A percentile compares a stretch with the other conserved stretches of the same genome.
phyloP scores from a whole-genome alignment of 2,888 invertebrate species.

The Galerucella nymphaeae region DNA sequence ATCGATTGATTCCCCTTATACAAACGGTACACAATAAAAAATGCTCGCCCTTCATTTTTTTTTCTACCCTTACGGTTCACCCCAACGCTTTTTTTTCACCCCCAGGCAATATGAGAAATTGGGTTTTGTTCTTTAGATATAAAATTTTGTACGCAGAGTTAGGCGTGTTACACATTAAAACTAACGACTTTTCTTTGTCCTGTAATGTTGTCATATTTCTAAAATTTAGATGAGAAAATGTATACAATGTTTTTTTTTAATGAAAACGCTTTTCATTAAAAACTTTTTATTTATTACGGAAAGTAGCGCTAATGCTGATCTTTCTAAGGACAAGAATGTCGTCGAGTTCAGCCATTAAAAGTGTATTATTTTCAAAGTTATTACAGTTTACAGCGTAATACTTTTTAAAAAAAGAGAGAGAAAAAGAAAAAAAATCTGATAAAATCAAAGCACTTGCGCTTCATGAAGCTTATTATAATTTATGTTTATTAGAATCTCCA shows the following conservation, averaged over 20 bases:
- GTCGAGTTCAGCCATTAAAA: slow-evolving; percentile 31
- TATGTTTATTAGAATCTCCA: not conserved
- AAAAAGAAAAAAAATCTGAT: slow-evolving; percentile 6
- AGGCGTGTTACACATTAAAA: slow-evolving; percentile 53
- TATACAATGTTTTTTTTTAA: slow-evolving; percentile 43
- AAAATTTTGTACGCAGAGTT: slow-evolving; percentile 52
- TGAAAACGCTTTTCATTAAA: slow-evolving; percentile 47
- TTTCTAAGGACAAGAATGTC: slow-evolving; percentile 27
- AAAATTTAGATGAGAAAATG: slow-evolving; percentile 47
- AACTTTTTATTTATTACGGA: slow-evolving; percentile 46
- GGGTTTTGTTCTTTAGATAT: slow-evolving; percentile 54
- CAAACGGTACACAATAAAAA: slow-evolving; percentile 60
- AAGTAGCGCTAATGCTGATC: slow-evolving; percentile 38
- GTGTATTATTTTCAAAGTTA: slow-evolving; percentile 33
- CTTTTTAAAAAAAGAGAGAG: not conserved
- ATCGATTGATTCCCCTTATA: slow-evolving; percentile 61
- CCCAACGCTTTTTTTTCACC: slow-evolving; percentile 51
- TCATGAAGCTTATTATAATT: not conserved
- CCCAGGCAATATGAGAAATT: slow-evolving; percentile 53
- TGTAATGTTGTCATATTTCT: slow-evolving; percentile 48
- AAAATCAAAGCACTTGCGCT: slow-evolving; percentile 8
- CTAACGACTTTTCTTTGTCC: slow-evolving; percentile 53
- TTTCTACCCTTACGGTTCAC: slow-evolving; percentile 58
- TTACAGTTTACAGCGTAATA: slow-evolving; percentile 23
- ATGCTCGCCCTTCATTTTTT: slow-evolving; percentile 60